Percentiles rank a stretch among this genome's conserved stretches.
These are phyloP conservation scores for Butorides virescens DNA, from an alignment of 2,113 vertebrate species.

Conservation along the genomic window DNA sequence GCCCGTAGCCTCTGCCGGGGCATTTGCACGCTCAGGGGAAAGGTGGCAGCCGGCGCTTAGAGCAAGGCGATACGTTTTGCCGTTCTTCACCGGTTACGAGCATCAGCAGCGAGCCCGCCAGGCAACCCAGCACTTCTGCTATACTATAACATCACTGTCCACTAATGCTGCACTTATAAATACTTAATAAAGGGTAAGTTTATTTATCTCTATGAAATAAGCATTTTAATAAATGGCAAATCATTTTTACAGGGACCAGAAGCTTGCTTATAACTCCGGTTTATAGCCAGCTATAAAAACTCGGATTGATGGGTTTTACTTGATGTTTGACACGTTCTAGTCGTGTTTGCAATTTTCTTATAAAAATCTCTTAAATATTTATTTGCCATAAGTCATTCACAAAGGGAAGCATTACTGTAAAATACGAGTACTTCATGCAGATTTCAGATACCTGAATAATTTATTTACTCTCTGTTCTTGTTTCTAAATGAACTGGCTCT, in stretches of 20 bases:
- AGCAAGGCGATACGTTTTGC: neutral
- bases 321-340: neutral
- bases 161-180: neutral
- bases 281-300: slow-evolving; percentile 34
- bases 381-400: neutral
- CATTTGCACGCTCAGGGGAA: neutral
- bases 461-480: neutral
- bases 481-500: neutral
- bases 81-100: neutral
- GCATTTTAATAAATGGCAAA: slow-evolving; percentile 4
- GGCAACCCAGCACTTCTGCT: neutral
- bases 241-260: slow-evolving; percentile 18
- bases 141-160: neutral
- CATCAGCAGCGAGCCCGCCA: neutral
- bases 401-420: neutral
- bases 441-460: neutral
- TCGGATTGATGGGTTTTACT: neutral
- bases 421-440: neutral
- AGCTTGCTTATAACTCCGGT: neutral
- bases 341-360: neutral
- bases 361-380: slow-evolving; percentile 36
- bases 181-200: neutral
- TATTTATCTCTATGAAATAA: neutral
- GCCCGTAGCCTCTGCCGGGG: neutral
- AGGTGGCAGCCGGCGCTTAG: accelerated